Evolutionary conservation across 2,113 vertebrate genomes (phyloP), one percentile per base, ranked within the genome.

Genomic region (Anguilla japonica): DNA sequence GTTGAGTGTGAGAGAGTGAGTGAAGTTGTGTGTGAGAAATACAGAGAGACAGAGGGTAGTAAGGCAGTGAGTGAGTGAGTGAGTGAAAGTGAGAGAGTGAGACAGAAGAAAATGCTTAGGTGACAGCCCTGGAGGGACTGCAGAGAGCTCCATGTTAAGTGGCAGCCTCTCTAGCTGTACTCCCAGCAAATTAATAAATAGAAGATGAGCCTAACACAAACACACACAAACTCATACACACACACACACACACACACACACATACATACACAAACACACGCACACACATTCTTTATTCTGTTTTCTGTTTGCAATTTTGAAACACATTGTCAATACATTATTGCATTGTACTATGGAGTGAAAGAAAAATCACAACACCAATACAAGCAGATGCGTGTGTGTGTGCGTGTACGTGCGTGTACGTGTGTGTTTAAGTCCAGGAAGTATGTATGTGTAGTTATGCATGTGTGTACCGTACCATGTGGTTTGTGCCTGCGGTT

Each of bases 231-330:
- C 14, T 20, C 60, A 15, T 18, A 15, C 82, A 13, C n/a, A 71
- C 13, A 82, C n/a, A 83, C 56, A 75, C 82, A 41, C 60, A 87
- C 41, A 79, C 11, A n/a, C 63, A n/a, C 63, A n/a, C 63, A 71
- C 63, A 71, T 22, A 71, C 26, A 29, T 46, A 56, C 56, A 39
- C 63, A 71, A 53, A 85, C 84, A 83, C 84, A 86, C 87, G 81
- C 88, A 88, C 85, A 43, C 41, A n/a, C 43, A 57, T 41, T 53
- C n/a, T 84, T 78, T 57, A 83, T 67, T 14, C 2, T 75, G 7
- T 75, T 15, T 6, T 34, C 71, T 75, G 26, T n/a, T 29, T 75
- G 71, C 34, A 8, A 75, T 75, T 75, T 75, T 29, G 26, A n/a
- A 71, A 5, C 9, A 7, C 29, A 34, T 9, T n/a, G 34, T 75